Percentiles rank a stretch among this genome's conserved stretches.
Evolutionary conservation across 2,888 invertebrate genomes (phyloP).

Genomic region (Folsomia manolachei): DNA sequence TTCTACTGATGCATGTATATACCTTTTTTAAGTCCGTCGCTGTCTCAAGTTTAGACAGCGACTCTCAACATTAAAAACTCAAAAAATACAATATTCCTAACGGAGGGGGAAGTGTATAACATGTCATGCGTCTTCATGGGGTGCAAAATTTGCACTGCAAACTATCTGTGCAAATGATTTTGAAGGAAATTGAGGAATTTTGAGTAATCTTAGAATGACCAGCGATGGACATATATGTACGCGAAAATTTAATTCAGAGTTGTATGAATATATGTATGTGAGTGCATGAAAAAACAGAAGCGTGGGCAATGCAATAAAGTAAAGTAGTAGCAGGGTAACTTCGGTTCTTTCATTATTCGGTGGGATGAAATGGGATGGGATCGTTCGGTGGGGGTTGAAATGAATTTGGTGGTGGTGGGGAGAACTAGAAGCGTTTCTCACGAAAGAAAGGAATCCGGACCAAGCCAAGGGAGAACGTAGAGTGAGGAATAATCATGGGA

Average conservation of each 20-base stretch:
- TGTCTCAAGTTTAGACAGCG: not conserved
- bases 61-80: not conserved
- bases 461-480: conserved; percentile 6
- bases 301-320: not conserved
- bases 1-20: not conserved
- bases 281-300: too few species aligned
- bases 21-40: too few species aligned
- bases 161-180: too few species aligned
- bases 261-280: too few species aligned
- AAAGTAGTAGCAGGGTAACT: not conserved
- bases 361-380: too few species aligned
- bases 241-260: too few species aligned
- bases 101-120: not conserved
- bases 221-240: too few species aligned
- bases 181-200: too few species aligned
- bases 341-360: not conserved
- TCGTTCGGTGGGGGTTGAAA: not conserved
- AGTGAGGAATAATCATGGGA: conserved; percentile 10
- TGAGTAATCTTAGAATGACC: too few species aligned
- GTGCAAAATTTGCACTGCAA: not conserved
- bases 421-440: not conserved
- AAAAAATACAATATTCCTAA: too few species aligned
- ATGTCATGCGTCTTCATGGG: not conserved
- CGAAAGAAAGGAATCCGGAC: not conserved
- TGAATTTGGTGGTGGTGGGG: not conserved